Evolutionary conservation across 2,797 vertebrate species (phyloP), one percentile per base, ranked within the genome.

Genomic region (Pantherophis alleghaniensis): DNA sequence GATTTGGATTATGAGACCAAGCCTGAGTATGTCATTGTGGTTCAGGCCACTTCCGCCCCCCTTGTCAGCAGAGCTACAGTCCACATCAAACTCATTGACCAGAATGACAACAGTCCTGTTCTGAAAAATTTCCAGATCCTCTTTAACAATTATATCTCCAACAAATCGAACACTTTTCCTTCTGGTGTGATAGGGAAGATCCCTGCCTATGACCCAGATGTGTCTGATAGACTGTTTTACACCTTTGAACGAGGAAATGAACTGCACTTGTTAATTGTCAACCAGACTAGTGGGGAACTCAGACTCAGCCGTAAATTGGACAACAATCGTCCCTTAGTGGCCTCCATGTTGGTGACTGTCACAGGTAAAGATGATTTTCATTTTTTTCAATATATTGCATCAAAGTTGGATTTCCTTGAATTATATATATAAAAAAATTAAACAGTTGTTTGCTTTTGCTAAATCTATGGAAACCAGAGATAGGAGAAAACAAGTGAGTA

Each of bases 131-230:
- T 99, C 96, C 99, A 99, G 98, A 99, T 99, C 69, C 98, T 99
- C 91, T 99, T 99, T 97, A 99, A 99, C 97, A 99, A 99, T 97
- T 99, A 99, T 0, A 98, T 99, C 32, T 99, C 99, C 59, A 99
- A 99, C 96, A 99, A 98, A 20, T 99, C 99, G 83, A 99, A 99
- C 95, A 99, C 99, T 92, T 99, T 99, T 93, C 99, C 99, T 92
- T 99, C 98, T 0, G 99, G 99, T 9, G 98, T 99, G 74, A 99
- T 99, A 94, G 99, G 99, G 32, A 98, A 98, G 95, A 98, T 99
- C 20, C 99, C 99, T 2, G 99, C 99, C 47, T 98, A 99, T 9
- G 99, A 99, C 95, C 99, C 99, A 0, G 99, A 99, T 92, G 98
- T 99, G 89, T 99, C 99, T 0, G 99, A 99, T 96, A 98, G 97